phyloP scores from a whole-genome alignment of 2,888 invertebrate species.

The Dolomedes plantarius region DNA sequence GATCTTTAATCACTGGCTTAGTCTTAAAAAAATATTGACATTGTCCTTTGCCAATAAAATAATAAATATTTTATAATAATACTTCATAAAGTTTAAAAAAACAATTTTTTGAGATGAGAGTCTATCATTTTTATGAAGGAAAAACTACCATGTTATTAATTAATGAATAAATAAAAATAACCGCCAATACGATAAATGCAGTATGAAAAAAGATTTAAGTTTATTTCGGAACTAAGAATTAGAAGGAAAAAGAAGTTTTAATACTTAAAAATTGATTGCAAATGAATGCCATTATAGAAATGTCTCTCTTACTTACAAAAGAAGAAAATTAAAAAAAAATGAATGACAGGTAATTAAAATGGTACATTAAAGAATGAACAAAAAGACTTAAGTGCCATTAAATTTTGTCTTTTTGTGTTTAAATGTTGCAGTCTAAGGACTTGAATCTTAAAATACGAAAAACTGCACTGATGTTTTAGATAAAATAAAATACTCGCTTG shows the following conservation, averaged over 20 bases:
- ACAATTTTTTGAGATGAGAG: too few relatives aligned
- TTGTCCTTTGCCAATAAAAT: too few relatives aligned
- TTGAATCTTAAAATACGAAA: not conserved
- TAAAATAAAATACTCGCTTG: not conserved
- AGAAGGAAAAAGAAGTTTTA: not conserved
- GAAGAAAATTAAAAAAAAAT: not conserved
- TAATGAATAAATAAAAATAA: not conserved
- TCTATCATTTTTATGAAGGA: not conserved
- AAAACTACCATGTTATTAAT: not conserved
- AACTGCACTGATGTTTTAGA: not conserved
- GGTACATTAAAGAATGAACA: not conserved
- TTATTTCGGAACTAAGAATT: not conserved
- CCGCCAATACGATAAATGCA: not conserved
- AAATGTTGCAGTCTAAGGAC: not conserved
- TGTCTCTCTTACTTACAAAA: not conserved
- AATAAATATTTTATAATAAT: too few relatives aligned
- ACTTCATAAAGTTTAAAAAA: too few relatives aligned
- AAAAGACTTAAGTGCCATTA: conserved; percentile 10
- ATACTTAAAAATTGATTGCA: conserved; percentile 11
- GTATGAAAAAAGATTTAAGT: not conserved
- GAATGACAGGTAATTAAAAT: conserved; percentile 16
- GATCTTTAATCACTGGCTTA: too few relatives aligned
- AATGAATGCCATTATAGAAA: conserved; percentile 6
- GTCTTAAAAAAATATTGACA: too few relatives aligned
- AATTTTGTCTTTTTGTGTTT: conserved; percentile 1